Evolutionary conservation across 2,797 vertebrate species (phyloP), one percentile per base, ranked within the genome.

Genomic region (Sandelia bainsii): DNA sequence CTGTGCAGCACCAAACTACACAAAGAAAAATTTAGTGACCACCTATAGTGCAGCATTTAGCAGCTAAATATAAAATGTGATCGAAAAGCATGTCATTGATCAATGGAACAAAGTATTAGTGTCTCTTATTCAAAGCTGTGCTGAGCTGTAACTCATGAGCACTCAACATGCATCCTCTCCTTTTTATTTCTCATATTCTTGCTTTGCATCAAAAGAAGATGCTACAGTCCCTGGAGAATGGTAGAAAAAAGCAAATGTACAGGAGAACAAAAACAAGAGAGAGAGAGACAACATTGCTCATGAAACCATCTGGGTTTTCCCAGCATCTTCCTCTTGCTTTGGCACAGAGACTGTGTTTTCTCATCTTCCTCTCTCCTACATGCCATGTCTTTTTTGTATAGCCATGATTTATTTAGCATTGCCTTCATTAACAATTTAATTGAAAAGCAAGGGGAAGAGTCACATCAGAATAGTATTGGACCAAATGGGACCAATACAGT

Each of bases 371-470:
- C 68, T 68, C 67, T 79, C 62, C 48, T 56, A 34, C 65, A 32
- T 49, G 65, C 61, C 57, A 44, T 72, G 63, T 79, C 72, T 78
- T 53, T 61, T 84, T 83, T 84, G 56, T 85, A 83, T 84, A 61
- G 62, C 75, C 81, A 83, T 85, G 66, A 69, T 81, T 85, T 82
- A 88, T 93, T 91, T 88, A 91, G 90, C 64, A 4, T 79, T 62
- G 70, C 57, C 66, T 81, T 87, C 87, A 90, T 92, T 87, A 91
- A 83, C 79, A 83, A 84, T 90, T 84, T 80, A 89, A 91, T 85
- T 89, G 72, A 84, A 87, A 90, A 83, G 72, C 70, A 83, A 69
- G 46, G 77, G 53, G 57, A 81, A 86, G 72, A 76, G 67, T 81
- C 56, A 75, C 72, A 69, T 87, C 67, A 62, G 62, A 86, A 81